Conservation (phyloP, 1,140 invertebrate genomes). For the Steinernema khuongi region DNA sequence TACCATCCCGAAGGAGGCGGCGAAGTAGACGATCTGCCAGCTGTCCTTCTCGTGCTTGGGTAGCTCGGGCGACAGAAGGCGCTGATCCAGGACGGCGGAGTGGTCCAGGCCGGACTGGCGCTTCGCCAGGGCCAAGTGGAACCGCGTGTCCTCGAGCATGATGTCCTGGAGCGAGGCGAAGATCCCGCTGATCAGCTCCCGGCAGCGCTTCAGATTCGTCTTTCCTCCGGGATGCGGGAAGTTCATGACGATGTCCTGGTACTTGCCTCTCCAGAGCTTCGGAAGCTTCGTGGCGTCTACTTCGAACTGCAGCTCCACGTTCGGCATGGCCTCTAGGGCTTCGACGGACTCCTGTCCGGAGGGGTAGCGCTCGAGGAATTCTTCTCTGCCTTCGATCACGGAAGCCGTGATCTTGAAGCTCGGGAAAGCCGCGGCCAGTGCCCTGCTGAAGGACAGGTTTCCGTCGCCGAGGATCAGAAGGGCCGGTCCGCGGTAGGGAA, state of each 20-base stretch:
- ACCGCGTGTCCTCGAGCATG: slow-evolving; percentile 24
- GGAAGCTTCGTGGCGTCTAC: slow-evolving; percentile 45
- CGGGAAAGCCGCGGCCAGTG: slow-evolving; percentile 33
- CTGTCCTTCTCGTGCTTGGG: slow-evolving; percentile 47
- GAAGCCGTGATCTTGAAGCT: slow-evolving; percentile 31
- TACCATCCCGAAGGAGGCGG: slow-evolving; percentile 35
- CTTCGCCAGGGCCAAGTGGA: slow-evolving; percentile 40
- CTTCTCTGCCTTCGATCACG: slow-evolving; percentile 42
- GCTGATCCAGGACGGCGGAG: neutral
- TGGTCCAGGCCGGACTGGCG: slow-evolving; percentile 41
- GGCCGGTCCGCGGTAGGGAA: neutral
- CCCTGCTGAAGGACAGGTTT: slow-evolving; percentile 43
- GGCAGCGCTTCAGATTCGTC: slow-evolving; percentile 41
- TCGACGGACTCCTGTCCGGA: slow-evolving; percentile 21
- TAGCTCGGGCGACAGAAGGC: neutral
- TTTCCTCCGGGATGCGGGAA: slow-evolving; percentile 54
- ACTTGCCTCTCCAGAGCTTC: neutral
- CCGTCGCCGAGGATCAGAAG: slow-evolving; percentile 49
- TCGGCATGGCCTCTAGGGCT: slow-evolving; percentile 23
- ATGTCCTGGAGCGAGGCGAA: slow-evolving; percentile 31
- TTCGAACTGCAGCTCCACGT: slow-evolving; percentile 34
- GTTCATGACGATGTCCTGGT: slow-evolving; percentile 45
- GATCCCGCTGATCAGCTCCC: slow-evolving; percentile 34
- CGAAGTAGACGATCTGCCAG: slow-evolving; percentile 45
- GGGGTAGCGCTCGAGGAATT: slow-evolving; percentile 39